Conservation (phyloP, 1,140 invertebrate genomes). For the Cydia pomonella region DNA sequence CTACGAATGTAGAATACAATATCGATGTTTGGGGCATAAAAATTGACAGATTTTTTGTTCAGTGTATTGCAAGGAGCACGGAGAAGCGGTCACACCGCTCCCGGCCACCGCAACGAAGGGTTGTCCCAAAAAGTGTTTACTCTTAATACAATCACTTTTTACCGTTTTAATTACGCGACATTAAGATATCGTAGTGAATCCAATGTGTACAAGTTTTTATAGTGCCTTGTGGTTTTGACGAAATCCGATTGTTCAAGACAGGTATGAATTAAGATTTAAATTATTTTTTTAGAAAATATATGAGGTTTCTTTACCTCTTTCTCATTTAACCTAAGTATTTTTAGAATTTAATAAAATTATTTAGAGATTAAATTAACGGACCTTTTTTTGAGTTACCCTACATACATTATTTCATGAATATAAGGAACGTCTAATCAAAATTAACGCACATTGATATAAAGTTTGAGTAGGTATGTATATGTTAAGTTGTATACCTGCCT, state of each 20-base stretch:
- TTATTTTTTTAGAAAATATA: background rate
- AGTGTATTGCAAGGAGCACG: conserved; percentile 64
- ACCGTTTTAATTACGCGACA: conserved; percentile 12
- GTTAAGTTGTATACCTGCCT: no score
- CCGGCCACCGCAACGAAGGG: conserved; percentile 51
- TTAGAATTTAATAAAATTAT: no score
- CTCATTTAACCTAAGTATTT: no score
- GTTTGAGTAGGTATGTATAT: no score
- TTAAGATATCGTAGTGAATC: conserved; percentile 11
- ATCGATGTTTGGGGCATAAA: conserved; percentile 79
- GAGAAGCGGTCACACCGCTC: conserved; percentile 50
- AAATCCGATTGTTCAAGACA: conserved; percentile 18
- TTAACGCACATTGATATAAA: no score
- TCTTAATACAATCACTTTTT: background rate
- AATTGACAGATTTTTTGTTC: conserved; percentile 79
- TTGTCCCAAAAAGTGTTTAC: conserved; percentile 58
- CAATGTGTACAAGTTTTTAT: conserved; percentile 25
- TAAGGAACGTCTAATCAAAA: no score
- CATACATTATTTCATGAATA: background rate
- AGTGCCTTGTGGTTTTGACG: conserved; percentile 36
- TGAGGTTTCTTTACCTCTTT: background rate
- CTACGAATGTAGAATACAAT: conserved; percentile 76
- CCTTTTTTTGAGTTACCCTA: no score
- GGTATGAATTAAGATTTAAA: background rate
- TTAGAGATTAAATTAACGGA: no score